Conservation (phyloP, 2,797 vertebrate species). For the Acipenser transmontanus region DNA sequence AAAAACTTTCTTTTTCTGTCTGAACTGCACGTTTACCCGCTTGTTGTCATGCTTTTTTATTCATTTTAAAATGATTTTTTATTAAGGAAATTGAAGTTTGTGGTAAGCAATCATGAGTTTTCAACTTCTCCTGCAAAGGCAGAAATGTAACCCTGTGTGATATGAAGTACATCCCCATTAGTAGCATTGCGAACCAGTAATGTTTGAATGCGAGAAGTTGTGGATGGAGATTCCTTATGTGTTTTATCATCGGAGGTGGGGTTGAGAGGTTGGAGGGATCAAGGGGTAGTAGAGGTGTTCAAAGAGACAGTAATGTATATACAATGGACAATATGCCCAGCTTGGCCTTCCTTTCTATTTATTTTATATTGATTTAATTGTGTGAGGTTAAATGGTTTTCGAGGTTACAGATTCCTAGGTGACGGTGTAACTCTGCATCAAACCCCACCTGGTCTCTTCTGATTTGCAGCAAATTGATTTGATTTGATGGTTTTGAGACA, state of each 20-base stretch:
- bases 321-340: slow-evolving; percentile 28
- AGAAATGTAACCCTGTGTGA: slow-evolving; percentile 20
- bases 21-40: slow-evolving; percentile 37
- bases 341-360: slow-evolving; percentile 28
- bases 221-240: no score
- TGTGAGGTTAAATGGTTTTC: slow-evolving; percentile 30
- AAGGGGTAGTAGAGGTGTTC: not conserved
- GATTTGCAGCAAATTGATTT: no score
- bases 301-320: slow-evolving; percentile 22
- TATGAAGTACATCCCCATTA: slow-evolving; percentile 11
- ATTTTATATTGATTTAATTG: slow-evolving; percentile 24
- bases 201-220: no score
- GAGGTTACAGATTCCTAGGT: not conserved
- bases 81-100: slow-evolving; percentile 3
- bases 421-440: no score
- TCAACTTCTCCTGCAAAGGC: slow-evolving; percentile 11
- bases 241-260: not conserved
- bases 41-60: slow-evolving; percentile 31
- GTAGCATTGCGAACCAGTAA: no score
- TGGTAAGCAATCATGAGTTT: slow-evolving; percentile 15
- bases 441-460: no score
- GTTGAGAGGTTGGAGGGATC: not conserved
- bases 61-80: slow-evolving; percentile 20
- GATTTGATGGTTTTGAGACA: no score
- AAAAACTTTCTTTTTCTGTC: slow-evolving; percentile 20